These are phyloP conservation scores for Cathartes aura DNA, from an alignment of 2,113 vertebrate species.

Conservation along the genomic window DNA sequence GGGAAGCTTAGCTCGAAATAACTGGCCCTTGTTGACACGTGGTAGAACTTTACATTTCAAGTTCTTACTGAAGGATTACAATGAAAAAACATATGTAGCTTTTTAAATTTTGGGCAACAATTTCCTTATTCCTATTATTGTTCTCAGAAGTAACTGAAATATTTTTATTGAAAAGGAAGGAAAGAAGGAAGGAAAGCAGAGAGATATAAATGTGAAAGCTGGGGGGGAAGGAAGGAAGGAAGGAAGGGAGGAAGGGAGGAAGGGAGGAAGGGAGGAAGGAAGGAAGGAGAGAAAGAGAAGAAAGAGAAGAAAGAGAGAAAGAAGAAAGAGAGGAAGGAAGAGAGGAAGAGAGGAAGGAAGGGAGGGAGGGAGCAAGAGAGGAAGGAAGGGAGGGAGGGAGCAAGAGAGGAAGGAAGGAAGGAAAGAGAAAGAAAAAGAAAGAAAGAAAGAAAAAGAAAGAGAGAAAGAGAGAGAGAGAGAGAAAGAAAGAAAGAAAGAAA, in stretches of 20 bases:
- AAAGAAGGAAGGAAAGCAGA: neutral
- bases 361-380: no score
- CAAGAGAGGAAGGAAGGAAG: no score
- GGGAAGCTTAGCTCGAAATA: neutral
- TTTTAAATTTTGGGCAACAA: neutral
- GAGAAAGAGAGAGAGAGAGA: no score
- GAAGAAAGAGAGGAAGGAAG: no score
- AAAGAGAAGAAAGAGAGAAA: no score
- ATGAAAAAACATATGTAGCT: neutral
- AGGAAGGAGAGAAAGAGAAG: neutral
- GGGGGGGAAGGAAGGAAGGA: no score
- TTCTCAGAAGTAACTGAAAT: neutral
- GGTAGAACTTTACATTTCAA: neutral
- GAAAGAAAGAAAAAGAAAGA: no score
- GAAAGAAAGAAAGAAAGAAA: no score
- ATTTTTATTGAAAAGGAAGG: neutral
- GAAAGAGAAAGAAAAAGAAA: neutral
- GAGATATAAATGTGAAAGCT: neutral
- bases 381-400: neutral
- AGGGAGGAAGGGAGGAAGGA: neutral
- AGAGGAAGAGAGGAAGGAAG: neutral
- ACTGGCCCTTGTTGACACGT: neutral
- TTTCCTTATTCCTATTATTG: neutral
- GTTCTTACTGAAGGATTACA: neutral
- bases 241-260: accelerated